phyloP scores from a whole-genome alignment of 2,888 invertebrate genomes.

The Dynastes tityus region DNA sequence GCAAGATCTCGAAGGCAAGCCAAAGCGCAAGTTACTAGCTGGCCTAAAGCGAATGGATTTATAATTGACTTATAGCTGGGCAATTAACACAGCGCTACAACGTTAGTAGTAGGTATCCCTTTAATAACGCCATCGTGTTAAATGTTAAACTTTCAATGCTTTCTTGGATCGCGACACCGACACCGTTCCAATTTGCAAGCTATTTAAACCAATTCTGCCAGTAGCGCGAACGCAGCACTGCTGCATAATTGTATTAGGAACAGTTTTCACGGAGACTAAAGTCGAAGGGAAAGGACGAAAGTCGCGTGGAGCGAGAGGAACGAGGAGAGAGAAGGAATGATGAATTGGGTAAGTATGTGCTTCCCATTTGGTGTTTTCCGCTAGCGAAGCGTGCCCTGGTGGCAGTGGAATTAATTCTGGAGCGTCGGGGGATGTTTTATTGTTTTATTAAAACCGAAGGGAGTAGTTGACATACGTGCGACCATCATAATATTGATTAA shows the following conservation, averaged over 20 bases:
- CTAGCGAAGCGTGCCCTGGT: slow-evolving; percentile 7
- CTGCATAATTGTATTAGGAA: slow-evolving; percentile 33
- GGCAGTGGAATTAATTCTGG: slow-evolving; percentile 32
- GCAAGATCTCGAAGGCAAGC: slow-evolving; percentile 7
- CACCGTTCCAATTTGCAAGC: slow-evolving; percentile 39
- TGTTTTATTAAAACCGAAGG: slow-evolving; percentile 40
- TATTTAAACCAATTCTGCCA: slow-evolving; percentile 42
- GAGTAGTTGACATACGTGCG: slow-evolving; percentile 32
- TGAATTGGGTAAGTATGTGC: slow-evolving; percentile 40
- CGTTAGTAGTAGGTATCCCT: slow-evolving; percentile 39
- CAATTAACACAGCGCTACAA: slow-evolving; percentile 44
- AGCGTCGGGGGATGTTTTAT: slow-evolving; percentile 39
- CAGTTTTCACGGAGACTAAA: slow-evolving; percentile 28
- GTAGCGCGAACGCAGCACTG: slow-evolving; percentile 29
- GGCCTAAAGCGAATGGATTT: slow-evolving; percentile 38
- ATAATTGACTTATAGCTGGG: slow-evolving; percentile 37
- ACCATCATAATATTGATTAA: slow-evolving; percentile 41
- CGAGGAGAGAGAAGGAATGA: slow-evolving; percentile 1
- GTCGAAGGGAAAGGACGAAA: not conserved
- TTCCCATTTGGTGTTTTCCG: slow-evolving; percentile 32
- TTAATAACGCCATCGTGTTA: slow-evolving; percentile 35
- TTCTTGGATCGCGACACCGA: slow-evolving; percentile 41
- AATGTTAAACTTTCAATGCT: slow-evolving; percentile 42
- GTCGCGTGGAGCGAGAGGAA: not conserved
- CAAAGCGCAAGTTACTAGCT: slow-evolving; percentile 18